Conservation (phyloP, 2,888 invertebrate species). For the Fragum whitleyi region DNA sequence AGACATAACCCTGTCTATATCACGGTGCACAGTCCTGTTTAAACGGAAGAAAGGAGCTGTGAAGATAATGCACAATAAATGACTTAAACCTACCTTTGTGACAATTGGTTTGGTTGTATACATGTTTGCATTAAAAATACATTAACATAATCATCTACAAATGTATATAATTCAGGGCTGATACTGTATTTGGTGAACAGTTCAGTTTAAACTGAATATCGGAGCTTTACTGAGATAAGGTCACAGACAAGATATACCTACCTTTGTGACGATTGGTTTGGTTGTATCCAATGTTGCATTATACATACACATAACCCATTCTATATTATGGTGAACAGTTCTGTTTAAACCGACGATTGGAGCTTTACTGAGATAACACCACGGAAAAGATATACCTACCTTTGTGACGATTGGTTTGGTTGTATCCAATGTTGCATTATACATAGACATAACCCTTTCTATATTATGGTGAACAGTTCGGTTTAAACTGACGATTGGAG, state of each 20-base stretch:
- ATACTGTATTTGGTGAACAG: conserved; percentile 12
- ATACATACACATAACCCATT: conserved; percentile 23
- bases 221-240: too few species aligned
- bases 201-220: too few species aligned
- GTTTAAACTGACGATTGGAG: conserved; percentile 22
- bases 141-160: conserved; percentile 17
- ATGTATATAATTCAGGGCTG: too few species aligned
- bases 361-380: too few species aligned
- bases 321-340: conserved; percentile 23
- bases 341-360: conserved; percentile 18
- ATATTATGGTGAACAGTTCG: conserved; percentile 32
- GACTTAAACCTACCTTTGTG: too few species aligned
- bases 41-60: too few species aligned
- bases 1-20: conserved; percentile 26
- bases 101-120: conserved; percentile 28
- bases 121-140: conserved; percentile 28
- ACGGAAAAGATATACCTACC: too few species aligned
- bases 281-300: conserved; percentile 34
- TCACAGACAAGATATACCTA: too few species aligned
- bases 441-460: conserved; percentile 25
- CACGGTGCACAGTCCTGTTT: conserved; percentile 25
- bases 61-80: too few species aligned
- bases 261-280: conserved; percentile 29
- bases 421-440: conserved; percentile 38
- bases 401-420: conserved; percentile 17